Conservation (phyloP, 2,888 invertebrate species). For the Pheosia gnoma region DNA sequence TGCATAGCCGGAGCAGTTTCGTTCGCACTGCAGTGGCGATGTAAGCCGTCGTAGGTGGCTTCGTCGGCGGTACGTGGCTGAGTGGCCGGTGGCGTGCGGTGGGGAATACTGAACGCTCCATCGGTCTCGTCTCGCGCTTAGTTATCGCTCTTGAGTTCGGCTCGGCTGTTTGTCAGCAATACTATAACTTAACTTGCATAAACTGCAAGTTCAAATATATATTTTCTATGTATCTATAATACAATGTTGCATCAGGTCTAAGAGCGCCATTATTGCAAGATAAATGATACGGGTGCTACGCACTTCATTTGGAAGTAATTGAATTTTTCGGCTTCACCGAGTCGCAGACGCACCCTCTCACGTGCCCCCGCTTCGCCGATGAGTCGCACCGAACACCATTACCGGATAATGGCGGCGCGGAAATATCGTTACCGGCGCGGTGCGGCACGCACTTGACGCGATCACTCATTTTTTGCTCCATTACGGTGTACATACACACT, state of each 20-base stretch:
- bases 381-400: conserved; percentile 2
- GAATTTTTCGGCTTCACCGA: neutral
- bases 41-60: conserved; percentile 7
- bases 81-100: conserved; percentile 1
- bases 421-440: conserved; percentile 2
- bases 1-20: conserved; percentile 8
- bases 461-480: conserved; percentile 3
- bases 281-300: neutral
- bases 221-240: neutral
- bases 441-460: neutral
- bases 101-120: neutral
- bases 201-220: neutral
- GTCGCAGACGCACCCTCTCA: neutral
- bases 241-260: neutral
- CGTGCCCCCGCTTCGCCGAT: neutral
- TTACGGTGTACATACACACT: neutral
- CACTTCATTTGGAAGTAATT: conserved; percentile 3
- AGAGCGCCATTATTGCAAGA: neutral
- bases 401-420: neutral
- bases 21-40: conserved; percentile 14
- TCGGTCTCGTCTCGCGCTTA: neutral
- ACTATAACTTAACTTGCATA: too few species aligned
- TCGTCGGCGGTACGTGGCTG: conserved; percentile 3
- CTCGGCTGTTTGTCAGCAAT: neutral
- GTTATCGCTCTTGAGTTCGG: neutral